A percentile compares a stretch with the other conserved stretches of the same genome.
Evolutionary conservation across 1,140 invertebrate species (phyloP).

Genomic region (Achatina immaculata): DNA sequence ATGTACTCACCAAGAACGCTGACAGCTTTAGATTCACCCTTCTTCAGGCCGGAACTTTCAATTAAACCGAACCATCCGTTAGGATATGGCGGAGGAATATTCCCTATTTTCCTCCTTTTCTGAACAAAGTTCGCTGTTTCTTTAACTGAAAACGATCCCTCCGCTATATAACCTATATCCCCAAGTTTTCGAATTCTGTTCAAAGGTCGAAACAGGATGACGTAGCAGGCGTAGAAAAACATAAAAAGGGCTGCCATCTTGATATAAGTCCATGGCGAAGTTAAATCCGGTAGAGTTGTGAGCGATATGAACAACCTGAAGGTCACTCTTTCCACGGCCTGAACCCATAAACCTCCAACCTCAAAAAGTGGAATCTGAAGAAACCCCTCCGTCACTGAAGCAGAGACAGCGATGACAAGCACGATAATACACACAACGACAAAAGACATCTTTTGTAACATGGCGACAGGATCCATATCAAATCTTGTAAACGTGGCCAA

Average conservation of each 20-base stretch:
- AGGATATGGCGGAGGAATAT: conserved; percentile 81
- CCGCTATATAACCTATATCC: conserved; percentile 72
- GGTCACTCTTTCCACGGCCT: conserved; percentile 41
- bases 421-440: conserved; percentile 23
- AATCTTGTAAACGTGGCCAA: too few species aligned
- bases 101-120: conserved; percentile 72
- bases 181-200: conserved; percentile 64
- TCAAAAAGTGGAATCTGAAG: conserved; percentile 54
- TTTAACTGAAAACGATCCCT: conserved; percentile 61
- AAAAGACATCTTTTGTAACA: neutral
- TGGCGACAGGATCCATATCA: too few species aligned
- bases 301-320: conserved; percentile 37
- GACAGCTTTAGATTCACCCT: conserved; percentile 77
- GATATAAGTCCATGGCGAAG: conserved; percentile 48
- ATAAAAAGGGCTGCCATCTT: conserved; percentile 20
- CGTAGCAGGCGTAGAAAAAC: conserved; percentile 45
- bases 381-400: conserved; percentile 49
- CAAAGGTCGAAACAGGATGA: conserved; percentile 56
- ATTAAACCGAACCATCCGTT: conserved; percentile 90
- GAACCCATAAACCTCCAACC: conserved; percentile 58
- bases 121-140: conserved; percentile 71
- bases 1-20: conserved; percentile 78
- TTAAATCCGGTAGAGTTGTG: conserved; percentile 43
- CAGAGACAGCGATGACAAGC: conserved; percentile 46
- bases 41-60: conserved; percentile 79